phyloP scores from a whole-genome alignment of 2,888 invertebrate genomes.

The Lithophane ornitopus region DNA sequence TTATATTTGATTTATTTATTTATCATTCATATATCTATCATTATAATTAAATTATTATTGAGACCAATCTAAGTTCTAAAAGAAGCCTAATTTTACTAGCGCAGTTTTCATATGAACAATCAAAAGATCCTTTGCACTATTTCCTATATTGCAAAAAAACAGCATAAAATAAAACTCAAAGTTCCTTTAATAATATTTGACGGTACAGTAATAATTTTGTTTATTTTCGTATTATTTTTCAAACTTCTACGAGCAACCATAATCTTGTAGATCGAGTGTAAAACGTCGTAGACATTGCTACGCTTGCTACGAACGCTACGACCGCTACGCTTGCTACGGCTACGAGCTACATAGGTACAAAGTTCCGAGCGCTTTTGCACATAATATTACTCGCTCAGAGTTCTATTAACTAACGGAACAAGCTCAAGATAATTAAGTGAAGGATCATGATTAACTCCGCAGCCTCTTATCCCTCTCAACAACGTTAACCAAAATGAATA shows the following conservation, averaged over 20 bases:
- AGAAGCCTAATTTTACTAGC: neutral
- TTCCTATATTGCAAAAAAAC: neutral
- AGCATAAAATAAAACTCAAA: neutral
- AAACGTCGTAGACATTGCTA: slow-evolving; percentile 38
- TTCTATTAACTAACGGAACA: slow-evolving; percentile 51
- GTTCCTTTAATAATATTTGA: neutral
- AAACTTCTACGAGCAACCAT: neutral
- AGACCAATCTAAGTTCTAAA: too few species aligned
- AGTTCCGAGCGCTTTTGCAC: slow-evolving; percentile 30
- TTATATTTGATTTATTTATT: neutral
- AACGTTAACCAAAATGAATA: slow-evolving; percentile 64
- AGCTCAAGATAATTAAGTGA: slow-evolving; percentile 60
- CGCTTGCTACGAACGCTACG: slow-evolving; percentile 39
- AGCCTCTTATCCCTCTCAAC: slow-evolving; percentile 59
- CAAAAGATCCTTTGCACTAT: neutral
- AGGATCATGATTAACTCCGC: slow-evolving; percentile 58
- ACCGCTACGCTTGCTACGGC: slow-evolving; percentile 22
- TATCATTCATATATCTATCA: too few species aligned
- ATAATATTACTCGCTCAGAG: slow-evolving; percentile 16
- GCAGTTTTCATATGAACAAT: neutral
- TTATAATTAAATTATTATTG: neutral
- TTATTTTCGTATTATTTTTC: slow-evolving; percentile 4
- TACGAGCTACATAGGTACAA: slow-evolving; percentile 15
- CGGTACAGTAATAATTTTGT: neutral
- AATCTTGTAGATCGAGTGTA: slow-evolving; percentile 27